Evolutionary conservation across 2,113 vertebrate genomes (phyloP).

Genomic region (Etheostoma cragini): DNA sequence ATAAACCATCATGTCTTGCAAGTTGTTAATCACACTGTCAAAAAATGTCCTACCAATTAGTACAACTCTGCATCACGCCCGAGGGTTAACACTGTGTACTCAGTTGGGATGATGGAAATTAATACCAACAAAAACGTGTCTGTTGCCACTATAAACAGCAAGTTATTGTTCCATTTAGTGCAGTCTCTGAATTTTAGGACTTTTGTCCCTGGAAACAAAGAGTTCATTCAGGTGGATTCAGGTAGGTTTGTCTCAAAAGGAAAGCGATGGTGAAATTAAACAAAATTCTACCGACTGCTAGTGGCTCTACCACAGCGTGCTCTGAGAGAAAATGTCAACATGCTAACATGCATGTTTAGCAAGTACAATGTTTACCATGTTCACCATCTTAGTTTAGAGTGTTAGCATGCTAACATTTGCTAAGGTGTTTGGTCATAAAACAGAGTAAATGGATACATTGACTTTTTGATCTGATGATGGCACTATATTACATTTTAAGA

Average conservation of each 20-base stretch:
- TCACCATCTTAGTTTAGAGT: neutral
- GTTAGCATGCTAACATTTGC: constrained; percentile 1
- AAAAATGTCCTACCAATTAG: constrained; percentile 44
- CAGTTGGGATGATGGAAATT: constrained; percentile 40
- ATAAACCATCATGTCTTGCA: constrained; percentile 54
- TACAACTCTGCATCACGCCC: constrained; percentile 27
- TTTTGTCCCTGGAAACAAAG: neutral
- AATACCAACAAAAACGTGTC: constrained; percentile 37
- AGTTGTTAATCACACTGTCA: constrained; percentile 45
- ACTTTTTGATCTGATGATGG: neutral
- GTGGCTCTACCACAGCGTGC: neutral
- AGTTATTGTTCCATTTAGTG: constrained; percentile 16
- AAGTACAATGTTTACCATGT: neutral
- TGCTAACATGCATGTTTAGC: neutral
- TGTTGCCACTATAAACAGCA: constrained; percentile 39
- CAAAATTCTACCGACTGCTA: neutral
- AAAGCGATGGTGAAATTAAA: neutral
- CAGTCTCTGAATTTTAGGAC: neutral
- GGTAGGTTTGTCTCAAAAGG: neutral
- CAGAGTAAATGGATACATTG: neutral
- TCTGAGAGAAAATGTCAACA: neutral
- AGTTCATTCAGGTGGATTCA: constrained; percentile 5
- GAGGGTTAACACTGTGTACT: constrained; percentile 36
- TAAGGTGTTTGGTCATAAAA: neutral
- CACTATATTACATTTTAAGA: neutral